Conservation (phyloP, 2,888 invertebrate species). For the Esperia sulphurella region DNA sequence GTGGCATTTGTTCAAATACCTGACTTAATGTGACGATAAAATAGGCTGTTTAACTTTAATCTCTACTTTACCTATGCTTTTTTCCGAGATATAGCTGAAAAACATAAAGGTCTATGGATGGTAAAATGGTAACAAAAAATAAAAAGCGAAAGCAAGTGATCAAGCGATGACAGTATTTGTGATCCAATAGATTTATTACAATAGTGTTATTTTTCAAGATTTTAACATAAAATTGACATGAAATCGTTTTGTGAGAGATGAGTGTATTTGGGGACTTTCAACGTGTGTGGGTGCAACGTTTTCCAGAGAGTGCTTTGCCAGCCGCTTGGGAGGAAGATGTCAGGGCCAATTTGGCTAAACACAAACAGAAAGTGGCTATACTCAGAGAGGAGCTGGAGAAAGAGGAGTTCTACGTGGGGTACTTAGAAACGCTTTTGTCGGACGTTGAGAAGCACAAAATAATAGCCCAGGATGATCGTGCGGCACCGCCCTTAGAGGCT, state of each 20-base stretch:
- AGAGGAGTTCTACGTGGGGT: conserved; percentile 94
- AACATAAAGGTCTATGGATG: not conserved
- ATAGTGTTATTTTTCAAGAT: conserved; percentile 28
- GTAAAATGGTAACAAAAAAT: not conserved
- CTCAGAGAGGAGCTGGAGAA: conserved; percentile 92
- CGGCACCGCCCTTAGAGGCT: conserved; percentile 72
- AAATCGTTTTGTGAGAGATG: conserved; percentile 82
- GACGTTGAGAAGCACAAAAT: conserved; percentile 92
- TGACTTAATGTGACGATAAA: too few species aligned
- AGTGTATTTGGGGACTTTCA: conserved; percentile 95
- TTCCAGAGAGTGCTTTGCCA: conserved; percentile 93
- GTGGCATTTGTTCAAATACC: too few species aligned
- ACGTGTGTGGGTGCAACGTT: conserved; percentile 94
- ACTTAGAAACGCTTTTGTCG: conserved; percentile 89
- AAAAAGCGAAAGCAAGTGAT: conserved; percentile 24
- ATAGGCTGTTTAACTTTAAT: too few species aligned
- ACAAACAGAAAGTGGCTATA: conserved; percentile 90
- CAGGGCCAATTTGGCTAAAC: conserved; percentile 92
- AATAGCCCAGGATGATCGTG: conserved; percentile 67
- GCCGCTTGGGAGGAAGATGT: conserved; percentile 97
- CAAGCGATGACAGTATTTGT: conserved; percentile 46
- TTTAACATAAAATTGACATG: conserved; percentile 74
- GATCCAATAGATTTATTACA: conserved; percentile 27
- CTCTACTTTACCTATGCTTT: too few species aligned
- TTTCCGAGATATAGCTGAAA: too few species aligned